phyloP scores from a whole-genome alignment of 2,113 vertebrate species.

The Lagopus leucura region DNA sequence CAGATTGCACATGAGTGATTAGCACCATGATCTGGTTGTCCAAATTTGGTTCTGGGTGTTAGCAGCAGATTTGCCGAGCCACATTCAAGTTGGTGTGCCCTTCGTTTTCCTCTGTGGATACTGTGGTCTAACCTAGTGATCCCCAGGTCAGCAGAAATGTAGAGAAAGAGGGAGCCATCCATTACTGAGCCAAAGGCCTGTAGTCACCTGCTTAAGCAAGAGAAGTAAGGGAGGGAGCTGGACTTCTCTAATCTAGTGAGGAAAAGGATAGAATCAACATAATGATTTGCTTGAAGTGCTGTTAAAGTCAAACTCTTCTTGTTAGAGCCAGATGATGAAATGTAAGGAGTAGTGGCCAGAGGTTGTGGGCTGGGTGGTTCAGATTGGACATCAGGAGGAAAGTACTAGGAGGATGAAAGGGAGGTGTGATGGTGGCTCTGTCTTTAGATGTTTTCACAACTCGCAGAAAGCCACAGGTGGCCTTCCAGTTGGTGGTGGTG shows the following conservation, averaged over 20 bases:
- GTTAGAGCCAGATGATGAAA: neutral
- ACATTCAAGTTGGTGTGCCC: neutral
- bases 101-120: neutral
- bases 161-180: neutral
- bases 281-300: neutral
- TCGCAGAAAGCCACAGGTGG: rapidly evolving
- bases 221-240: neutral
- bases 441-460: neutral
- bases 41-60: conserved; percentile 42
- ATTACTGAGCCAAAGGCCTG: neutral
- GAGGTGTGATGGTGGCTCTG: neutral
- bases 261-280: neutral
- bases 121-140: rapidly evolving
- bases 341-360: neutral
- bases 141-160: neutral
- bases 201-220: neutral
- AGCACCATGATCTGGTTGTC: conserved; percentile 14
- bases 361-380: neutral
- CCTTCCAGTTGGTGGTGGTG: neutral
- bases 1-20: conserved; percentile 41
- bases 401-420: neutral
- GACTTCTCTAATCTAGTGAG: neutral
- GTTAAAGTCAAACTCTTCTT: neutral
- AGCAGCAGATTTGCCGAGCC: conserved; percentile 11
- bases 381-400: neutral